phyloP scores from a whole-genome alignment of 1,140 invertebrate species.

The Platyura marginata region DNA sequence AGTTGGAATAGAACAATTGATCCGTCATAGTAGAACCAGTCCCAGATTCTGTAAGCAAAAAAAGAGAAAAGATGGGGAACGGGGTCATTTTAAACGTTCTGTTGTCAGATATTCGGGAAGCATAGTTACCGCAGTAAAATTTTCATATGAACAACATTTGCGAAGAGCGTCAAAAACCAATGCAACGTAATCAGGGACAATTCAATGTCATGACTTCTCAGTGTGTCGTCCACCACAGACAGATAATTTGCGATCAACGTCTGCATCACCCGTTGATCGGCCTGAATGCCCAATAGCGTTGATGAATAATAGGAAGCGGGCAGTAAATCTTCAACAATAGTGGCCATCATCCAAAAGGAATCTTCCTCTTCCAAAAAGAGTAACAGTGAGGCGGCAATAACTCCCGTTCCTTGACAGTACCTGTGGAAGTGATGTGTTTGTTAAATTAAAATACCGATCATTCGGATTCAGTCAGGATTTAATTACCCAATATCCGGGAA shows the following conservation, averaged over 20 bases:
- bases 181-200: conserved; percentile 89
- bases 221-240: conserved; percentile 71
- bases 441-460: no score
- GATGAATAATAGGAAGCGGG: conserved; percentile 96
- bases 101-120: background rate
- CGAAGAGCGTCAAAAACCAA: conserved; percentile 97
- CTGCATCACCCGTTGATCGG: conserved; percentile 85
- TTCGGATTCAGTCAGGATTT: no score
- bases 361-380: conserved; percentile 96
- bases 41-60: conserved; percentile 60
- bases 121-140: conserved; percentile 43
- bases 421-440: no score
- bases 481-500: conserved; percentile 97
- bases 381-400: conserved; percentile 88
- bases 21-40: conserved; percentile 90
- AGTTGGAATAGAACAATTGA: conserved; percentile 93
- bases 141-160: conserved; percentile 95
- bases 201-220: conserved; percentile 90
- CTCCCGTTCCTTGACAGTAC: conserved; percentile 95
- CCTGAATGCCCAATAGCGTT: conserved; percentile 71
- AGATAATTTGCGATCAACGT: conserved; percentile 79
- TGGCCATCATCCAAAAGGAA: conserved; percentile 97
- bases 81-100: no score
- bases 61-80: no score
- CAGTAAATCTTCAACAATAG: conserved; percentile 92